Conservation (phyloP, 2,113 vertebrate genomes). For the Capra hircus region DNA sequence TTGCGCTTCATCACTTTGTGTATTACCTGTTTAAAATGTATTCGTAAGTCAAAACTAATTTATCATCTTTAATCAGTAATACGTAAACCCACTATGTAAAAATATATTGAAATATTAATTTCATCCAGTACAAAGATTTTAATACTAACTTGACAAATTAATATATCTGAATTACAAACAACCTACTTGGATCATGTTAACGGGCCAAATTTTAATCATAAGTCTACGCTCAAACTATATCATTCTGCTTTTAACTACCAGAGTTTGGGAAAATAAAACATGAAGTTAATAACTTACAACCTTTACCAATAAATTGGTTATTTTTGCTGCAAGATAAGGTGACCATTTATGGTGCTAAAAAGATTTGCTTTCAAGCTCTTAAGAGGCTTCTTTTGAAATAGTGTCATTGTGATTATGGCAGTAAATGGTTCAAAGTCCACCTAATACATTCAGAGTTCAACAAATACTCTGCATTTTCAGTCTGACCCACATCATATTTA, state of each 20-base stretch:
- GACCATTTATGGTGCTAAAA: conserved; percentile 20
- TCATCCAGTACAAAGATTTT: conserved; percentile 16
- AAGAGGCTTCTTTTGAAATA: conserved; percentile 11
- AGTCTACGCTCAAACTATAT: background rate
- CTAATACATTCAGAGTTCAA: conserved; percentile 20
- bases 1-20: background rate
- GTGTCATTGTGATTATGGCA: background rate
- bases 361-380: background rate
- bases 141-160: background rate
- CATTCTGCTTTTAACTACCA: background rate
- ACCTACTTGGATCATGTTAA: background rate
- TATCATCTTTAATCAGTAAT: background rate
- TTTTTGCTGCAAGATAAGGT: background rate
- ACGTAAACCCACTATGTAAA: background rate
- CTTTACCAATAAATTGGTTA: conserved; percentile 25
- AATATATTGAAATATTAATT: background rate
- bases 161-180: background rate
- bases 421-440: conserved; percentile 38
- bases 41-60: background rate
- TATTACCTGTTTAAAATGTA: background rate
- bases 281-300: background rate
- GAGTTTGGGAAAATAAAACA: conserved; percentile 24
- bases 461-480: conserved; percentile 30
- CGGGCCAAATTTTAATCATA: conserved; percentile 9
- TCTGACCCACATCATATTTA: conserved; percentile 38